These are phyloP conservation scores for Platygyra sinensis DNA, from an alignment of 64 coral and sea anemone genomes.

Conservation along the genomic window DNA sequence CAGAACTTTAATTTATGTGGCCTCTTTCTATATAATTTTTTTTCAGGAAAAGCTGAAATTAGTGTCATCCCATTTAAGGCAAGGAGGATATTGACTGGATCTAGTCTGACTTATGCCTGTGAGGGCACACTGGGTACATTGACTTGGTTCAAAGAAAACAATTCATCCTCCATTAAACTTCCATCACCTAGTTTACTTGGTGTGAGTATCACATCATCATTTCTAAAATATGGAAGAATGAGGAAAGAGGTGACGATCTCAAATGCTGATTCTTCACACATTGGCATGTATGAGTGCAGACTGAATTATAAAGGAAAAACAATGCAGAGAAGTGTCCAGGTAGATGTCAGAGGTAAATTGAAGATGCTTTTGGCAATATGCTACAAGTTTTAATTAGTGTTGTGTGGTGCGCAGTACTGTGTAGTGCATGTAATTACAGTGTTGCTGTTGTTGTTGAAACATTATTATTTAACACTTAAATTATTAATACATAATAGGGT, in stretches of 20 bases:
- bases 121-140: neutral
- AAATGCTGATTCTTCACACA: neutral
- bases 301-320: neutral
- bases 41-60: neutral
- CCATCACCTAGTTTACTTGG: neutral
- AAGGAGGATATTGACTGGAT: neutral
- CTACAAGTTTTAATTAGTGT: too few species aligned
- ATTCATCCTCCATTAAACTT: neutral
- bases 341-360: neutral
- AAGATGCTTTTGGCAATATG: neutral
- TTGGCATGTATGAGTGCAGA: neutral
- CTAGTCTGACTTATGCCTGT: neutral
- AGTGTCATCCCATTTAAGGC: neutral
- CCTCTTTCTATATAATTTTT: neutral
- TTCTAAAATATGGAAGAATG: too few species aligned
- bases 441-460: too few species aligned
- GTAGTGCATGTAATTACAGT: too few species aligned
- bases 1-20: too few species aligned
- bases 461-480: too few species aligned
- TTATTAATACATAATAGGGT: too few species aligned
- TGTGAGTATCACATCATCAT: neutral
- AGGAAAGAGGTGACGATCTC: neutral
- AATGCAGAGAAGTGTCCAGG: neutral
- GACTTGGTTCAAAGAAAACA: neutral
- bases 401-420: too few species aligned